Conservation (phyloP, 2,888 invertebrate genomes). For the Idaea straminata region DNA sequence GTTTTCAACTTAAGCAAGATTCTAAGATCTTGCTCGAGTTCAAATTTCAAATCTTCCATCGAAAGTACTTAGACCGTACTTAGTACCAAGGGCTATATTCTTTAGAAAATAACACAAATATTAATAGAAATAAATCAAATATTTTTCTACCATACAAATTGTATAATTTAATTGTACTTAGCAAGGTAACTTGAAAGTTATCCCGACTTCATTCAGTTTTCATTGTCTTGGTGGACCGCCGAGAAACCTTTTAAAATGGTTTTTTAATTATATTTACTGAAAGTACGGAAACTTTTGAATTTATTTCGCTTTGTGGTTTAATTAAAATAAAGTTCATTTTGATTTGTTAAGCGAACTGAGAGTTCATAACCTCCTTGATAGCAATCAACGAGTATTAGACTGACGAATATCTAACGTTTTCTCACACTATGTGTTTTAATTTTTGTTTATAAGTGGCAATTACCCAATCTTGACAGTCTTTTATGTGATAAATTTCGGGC, state of each 20-base stretch:
- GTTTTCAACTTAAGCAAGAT: too few relatives aligned
- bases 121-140: background rate
- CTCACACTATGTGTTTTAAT: too few relatives aligned
- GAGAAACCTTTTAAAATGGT: constrained; percentile 45
- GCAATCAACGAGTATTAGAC: too few relatives aligned
- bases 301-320: constrained; percentile 26
- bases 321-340: constrained; percentile 12
- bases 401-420: too few relatives aligned
- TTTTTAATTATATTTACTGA: constrained; percentile 48
- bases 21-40: too few relatives aligned
- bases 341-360: background rate
- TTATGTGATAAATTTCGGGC: too few relatives aligned
- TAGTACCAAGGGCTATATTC: background rate
- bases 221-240: constrained; percentile 33
- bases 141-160: background rate
- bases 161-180: background rate
- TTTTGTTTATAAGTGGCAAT: too few relatives aligned
- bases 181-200: background rate
- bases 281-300: constrained; percentile 35
- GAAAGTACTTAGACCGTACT: too few relatives aligned
- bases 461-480: too few relatives aligned
- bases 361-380: too few relatives aligned
- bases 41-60: too few relatives aligned
- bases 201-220: constrained; percentile 35
- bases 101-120: background rate